A percentile compares a stretch with the other conserved stretches of the same genome.
Conservation (phyloP, 2,797 vertebrate species). For the Rhyacichthys aspro region DNA sequence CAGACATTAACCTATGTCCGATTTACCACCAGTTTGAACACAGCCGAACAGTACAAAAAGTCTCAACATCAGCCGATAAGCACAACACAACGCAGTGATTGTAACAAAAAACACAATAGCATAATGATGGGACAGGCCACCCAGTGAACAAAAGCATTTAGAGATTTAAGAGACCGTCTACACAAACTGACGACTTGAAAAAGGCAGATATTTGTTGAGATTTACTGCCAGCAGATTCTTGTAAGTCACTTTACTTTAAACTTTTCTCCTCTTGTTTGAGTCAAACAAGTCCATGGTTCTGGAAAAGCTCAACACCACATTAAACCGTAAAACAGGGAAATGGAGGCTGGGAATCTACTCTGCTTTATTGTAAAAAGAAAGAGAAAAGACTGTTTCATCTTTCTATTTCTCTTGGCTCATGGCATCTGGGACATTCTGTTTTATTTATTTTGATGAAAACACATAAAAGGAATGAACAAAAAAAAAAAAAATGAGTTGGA, state of each 20-base stretch:
- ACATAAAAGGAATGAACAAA: not conserved
- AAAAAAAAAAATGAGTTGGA: conserved; percentile 14
- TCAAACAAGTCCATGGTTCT: conserved; percentile 2
- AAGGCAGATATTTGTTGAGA: conserved; percentile 2
- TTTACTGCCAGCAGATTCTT: conserved; percentile 6
- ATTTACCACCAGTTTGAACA: too few species aligned
- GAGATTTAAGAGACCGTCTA: not conserved
- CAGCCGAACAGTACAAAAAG: not conserved
- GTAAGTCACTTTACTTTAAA: conserved; percentile 5
- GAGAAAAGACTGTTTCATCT: too few species aligned
- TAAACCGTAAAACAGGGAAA: conserved; percentile 32
- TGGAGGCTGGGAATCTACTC: not conserved
- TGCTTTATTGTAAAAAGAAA: not conserved
- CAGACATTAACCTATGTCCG: too few species aligned
- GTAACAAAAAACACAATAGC: not conserved
- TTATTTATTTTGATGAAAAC: not conserved
- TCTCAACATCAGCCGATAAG: too few species aligned
- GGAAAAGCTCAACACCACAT: conserved; percentile 20
- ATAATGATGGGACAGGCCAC: not conserved
- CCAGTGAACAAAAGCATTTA: conserved; percentile 2
- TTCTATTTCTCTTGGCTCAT: too few species aligned
- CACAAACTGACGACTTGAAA: not conserved
- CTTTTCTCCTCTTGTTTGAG: conserved; percentile 12
- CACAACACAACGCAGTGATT: not conserved
- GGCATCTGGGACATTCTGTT: not conserved